A percentile compares a stretch with the other conserved stretches of the same genome.
These are phyloP conservation scores for Hyla sarda DNA, from an alignment of 2,113 vertebrate genomes.

Conservation along the genomic window DNA sequence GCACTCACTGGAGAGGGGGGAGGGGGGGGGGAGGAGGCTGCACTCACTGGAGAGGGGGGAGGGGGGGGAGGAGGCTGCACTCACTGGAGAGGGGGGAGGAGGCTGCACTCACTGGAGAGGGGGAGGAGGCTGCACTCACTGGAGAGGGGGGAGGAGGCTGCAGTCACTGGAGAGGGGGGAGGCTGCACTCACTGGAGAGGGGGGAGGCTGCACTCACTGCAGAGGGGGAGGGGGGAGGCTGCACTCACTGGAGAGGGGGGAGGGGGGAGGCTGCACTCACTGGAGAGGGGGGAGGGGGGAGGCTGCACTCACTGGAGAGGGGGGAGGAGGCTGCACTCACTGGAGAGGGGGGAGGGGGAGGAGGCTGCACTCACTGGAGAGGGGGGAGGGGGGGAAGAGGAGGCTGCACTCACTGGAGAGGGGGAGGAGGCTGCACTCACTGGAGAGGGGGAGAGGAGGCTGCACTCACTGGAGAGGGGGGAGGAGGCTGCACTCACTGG, in stretches of 20 bases:
- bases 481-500: slow-evolving; percentile 68
- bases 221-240: neutral
- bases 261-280: neutral
- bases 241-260: neutral
- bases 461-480: neutral
- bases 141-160: neutral
- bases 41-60: neutral
- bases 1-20: neutral
- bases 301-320: slow-evolving; percentile 68
- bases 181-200: neutral
- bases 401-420: neutral
- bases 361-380: neutral
- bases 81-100: neutral
- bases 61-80: neutral
- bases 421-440: neutral
- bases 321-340: neutral
- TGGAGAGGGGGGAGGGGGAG: too few relatives aligned
- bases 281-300: neutral
- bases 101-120: neutral
- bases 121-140: slow-evolving; percentile 68
- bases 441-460: neutral
- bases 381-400: neutral
- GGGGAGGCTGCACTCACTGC: neutral
- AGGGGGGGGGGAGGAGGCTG: neutral
- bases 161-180: neutral